phyloP scores from a whole-genome alignment of 35 echinoderm and acorn worm genomes.

The Diadema setosum region DNA sequence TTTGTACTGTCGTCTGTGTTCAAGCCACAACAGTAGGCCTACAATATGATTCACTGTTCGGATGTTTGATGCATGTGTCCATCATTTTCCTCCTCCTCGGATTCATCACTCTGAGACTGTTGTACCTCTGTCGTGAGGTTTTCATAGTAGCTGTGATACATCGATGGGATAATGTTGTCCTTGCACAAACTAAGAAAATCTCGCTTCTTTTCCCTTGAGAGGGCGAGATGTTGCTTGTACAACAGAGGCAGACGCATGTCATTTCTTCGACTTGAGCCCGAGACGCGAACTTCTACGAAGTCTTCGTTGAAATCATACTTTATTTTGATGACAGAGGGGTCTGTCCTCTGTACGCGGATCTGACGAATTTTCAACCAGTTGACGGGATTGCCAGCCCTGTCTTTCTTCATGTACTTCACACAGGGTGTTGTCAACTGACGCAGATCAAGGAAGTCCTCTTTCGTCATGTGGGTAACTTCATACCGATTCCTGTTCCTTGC shows the following conservation, averaged over 20 bases:
- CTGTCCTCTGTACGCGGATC: background rate
- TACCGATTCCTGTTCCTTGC: slow-evolving; percentile 8
- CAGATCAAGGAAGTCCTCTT: slow-evolving; percentile 19
- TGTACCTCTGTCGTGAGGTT: too few species aligned
- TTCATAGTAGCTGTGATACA: too few species aligned
- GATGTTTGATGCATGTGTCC: too few species aligned
- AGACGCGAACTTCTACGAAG: background rate
- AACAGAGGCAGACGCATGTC: slow-evolving; percentile 3
- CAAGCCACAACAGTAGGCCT: too few species aligned
- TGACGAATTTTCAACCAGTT: background rate
- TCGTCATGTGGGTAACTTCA: slow-evolving; percentile 5
- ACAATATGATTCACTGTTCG: too few species aligned
- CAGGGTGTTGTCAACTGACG: background rate
- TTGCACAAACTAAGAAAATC: background rate
- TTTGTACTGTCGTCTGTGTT: too few species aligned
- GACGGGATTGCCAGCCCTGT: background rate
- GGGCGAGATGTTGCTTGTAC: background rate
- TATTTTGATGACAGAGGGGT: background rate
- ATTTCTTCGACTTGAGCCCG: background rate
- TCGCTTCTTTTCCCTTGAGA: background rate
- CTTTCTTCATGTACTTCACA: background rate
- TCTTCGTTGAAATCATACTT: background rate
- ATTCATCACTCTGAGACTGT: too few species aligned
- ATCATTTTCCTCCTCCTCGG: too few species aligned
- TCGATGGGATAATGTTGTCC: too few species aligned